Conservation (phyloP, 1,140 invertebrate species). For the Hylyphantes graminicola region DNA sequence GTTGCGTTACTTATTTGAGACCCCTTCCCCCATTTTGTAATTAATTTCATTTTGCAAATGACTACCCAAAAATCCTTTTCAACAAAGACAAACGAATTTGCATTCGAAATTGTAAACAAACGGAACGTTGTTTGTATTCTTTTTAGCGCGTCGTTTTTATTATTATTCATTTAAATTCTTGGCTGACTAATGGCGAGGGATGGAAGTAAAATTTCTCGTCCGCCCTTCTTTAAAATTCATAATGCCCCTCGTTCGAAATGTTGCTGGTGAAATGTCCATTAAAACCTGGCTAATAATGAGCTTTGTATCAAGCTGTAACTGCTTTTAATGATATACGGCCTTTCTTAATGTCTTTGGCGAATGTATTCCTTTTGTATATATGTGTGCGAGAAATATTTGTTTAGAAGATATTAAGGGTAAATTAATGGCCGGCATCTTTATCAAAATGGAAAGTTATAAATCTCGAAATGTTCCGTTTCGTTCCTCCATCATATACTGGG, state of each 20-base stretch:
- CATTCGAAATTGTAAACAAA: constrained; percentile 36
- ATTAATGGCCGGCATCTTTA: constrained; percentile 25
- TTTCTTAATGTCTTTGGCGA: constrained; percentile 40
- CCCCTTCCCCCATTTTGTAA: constrained; percentile 9
- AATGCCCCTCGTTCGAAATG: constrained; percentile 26
- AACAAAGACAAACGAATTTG: constrained; percentile 29
- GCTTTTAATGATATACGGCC: constrained; percentile 44
- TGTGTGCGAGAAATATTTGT: constrained; percentile 31
- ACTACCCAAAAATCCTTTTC: background rate
- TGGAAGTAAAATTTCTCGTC: constrained; percentile 28
- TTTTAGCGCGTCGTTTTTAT: constrained; percentile 17
- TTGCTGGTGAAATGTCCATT: constrained; percentile 47
- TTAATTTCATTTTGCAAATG: constrained; percentile 46
- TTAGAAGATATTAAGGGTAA: constrained; percentile 13
- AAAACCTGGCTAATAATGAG: constrained; percentile 36
- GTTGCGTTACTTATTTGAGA: constrained; percentile 14
- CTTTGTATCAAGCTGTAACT: constrained; percentile 2
- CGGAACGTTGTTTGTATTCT: constrained; percentile 34
- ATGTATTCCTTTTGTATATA: constrained; percentile 26
- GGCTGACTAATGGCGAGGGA: constrained; percentile 6
- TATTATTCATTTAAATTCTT: constrained; percentile 1
- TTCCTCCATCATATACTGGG: too few relatives aligned
- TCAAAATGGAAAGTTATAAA: constrained; percentile 22
- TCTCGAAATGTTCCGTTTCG: background rate
- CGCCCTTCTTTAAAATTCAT: constrained; percentile 44